A percentile compares a stretch with the other conserved stretches of the same genome.
These are phyloP conservation scores for Lonchura striata DNA, from an alignment of 2,113 vertebrate species.

Conservation along the genomic window DNA sequence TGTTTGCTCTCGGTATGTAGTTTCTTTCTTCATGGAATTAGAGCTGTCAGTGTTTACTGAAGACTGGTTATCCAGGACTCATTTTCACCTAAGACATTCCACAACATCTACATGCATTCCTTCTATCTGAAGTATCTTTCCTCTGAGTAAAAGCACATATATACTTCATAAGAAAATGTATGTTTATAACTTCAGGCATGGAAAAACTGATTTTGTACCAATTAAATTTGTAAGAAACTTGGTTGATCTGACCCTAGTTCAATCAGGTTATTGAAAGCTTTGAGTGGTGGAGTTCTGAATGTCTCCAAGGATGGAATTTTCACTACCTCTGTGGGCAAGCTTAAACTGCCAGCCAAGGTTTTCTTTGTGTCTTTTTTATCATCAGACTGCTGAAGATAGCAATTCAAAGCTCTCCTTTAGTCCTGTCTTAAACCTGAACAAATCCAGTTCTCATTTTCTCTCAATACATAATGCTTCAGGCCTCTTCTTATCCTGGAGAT, in stretches of 20 bases:
- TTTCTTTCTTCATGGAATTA: neutral
- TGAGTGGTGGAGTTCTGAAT: neutral
- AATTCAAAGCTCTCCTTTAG: neutral
- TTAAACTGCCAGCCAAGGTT: neutral
- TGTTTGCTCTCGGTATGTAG: neutral
- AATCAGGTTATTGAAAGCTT: neutral
- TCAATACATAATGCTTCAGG: neutral
- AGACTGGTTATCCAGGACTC: neutral
- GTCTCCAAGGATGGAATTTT: neutral
- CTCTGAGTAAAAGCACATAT: neutral
- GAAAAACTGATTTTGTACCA: neutral
- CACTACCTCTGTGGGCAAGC: neutral
- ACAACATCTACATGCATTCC: neutral
- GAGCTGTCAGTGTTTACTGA: neutral
- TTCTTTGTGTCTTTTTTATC: neutral
- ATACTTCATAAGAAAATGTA: neutral
- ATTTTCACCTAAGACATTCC: neutral
- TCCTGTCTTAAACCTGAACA: neutral
- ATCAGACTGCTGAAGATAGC: neutral
- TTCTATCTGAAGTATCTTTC: neutral
- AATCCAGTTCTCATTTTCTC: neutral
- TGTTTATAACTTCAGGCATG: neutral
- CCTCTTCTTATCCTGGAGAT: neutral
- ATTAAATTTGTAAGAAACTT: neutral
- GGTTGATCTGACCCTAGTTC: neutral